Evolutionary conservation across 2,888 invertebrate genomes (phyloP).

Genomic region (Acanthosepion lycidas): DNA sequence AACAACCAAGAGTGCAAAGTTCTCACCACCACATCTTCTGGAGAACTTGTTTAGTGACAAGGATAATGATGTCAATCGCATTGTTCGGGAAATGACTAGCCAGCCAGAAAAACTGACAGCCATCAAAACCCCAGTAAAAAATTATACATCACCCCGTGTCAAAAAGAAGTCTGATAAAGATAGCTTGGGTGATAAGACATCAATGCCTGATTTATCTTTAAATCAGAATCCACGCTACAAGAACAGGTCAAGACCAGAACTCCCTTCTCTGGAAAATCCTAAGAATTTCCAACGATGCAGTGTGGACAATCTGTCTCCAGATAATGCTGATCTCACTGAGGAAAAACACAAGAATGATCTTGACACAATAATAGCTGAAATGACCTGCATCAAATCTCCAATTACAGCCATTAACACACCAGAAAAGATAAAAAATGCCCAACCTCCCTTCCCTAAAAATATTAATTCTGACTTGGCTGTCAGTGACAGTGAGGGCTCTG

Average conservation of each 20-base stretch:
- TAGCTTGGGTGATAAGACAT: not conserved
- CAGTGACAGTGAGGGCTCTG: constrained; percentile 39
- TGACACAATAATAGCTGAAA: constrained; percentile 6
- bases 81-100: not conserved
- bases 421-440: constrained; percentile 18
- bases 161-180: not conserved
- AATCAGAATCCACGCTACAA: not conserved
- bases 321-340: not conserved
- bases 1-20: not conserved
- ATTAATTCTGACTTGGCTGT: not conserved
- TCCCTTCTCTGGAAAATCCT: not conserved
- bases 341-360: not conserved
- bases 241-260: not conserved
- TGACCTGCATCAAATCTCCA: not conserved
- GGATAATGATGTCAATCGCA: not conserved
- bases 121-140: constrained; percentile 33
- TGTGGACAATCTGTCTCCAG: constrained; percentile 16
- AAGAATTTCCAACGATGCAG: not conserved
- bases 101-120: constrained; percentile 33
- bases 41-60: not conserved
- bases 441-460: not conserved
- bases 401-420: not conserved
- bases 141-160: not conserved
- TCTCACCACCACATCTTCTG: not conserved
- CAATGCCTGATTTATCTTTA: not conserved